Percentiles rank a stretch among this genome's conserved stretches.
These are phyloP conservation scores for Ochotona curzoniae DNA, from an alignment of 2,113 vertebrate genomes.

Conservation along the genomic window DNA sequence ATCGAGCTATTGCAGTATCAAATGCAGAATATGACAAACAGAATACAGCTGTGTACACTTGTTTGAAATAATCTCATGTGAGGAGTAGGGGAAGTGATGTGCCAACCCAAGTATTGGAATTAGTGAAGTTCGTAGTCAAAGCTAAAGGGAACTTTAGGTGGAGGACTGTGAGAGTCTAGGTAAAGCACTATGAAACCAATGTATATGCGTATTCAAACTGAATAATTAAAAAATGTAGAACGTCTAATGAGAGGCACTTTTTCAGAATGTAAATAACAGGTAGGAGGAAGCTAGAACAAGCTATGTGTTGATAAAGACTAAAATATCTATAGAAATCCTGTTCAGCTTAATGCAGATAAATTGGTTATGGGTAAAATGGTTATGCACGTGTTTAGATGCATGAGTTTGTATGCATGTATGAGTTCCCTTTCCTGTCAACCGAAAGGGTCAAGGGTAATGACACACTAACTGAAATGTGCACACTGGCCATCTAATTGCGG, in stretches of 20 bases:
- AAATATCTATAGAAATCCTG: not conserved
- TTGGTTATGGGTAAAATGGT: not conserved
- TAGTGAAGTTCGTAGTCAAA: not conserved
- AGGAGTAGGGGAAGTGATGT: not conserved
- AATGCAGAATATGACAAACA: slow-evolving; percentile 4
- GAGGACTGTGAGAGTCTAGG: not conserved
- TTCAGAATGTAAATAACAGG: not conserved
- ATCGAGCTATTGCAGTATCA: not conserved
- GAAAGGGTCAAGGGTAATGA: not conserved
- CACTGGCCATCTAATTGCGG: not conserved
- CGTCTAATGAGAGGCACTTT: not conserved
- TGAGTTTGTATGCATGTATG: not conserved
- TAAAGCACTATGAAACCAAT: not conserved
- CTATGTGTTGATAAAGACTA: not conserved
- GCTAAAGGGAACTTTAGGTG: not conserved
- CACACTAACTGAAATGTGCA: not conserved
- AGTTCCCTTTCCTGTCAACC: not conserved
- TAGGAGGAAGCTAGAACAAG: not conserved
- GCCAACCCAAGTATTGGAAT: not conserved
- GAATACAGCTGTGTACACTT: not conserved
- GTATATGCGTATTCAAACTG: not conserved
- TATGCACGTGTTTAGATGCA: not conserved
- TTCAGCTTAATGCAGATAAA: not conserved
- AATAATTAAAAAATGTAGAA: not conserved
- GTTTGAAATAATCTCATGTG: not conserved